phyloP scores from a whole-genome alignment of 1,140 invertebrate genomes.

The Spodoptera litura region DNA sequence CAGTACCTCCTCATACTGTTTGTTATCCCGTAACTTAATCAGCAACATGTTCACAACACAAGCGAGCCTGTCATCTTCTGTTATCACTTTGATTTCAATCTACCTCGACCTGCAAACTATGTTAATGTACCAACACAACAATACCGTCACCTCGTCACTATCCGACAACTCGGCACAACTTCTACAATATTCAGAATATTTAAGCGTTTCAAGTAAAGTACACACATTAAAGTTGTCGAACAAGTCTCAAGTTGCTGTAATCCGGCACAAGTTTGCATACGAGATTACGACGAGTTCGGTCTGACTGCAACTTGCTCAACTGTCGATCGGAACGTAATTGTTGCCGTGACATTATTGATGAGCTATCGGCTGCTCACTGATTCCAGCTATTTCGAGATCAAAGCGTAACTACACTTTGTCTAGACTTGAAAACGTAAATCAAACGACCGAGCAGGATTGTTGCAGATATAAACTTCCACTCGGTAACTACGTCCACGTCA shows the following conservation, averaged over 20 bases:
- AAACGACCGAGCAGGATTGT: background rate
- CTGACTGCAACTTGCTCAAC: slow-evolving; percentile 18
- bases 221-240: slow-evolving; percentile 31
- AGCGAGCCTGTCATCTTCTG: no score
- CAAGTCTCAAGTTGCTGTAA: slow-evolving; percentile 15
- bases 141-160: slow-evolving; percentile 16
- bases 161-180: slow-evolving; percentile 11
- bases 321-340: background rate
- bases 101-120: background rate
- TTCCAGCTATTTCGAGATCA: background rate
- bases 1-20: no score
- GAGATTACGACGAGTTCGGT: slow-evolving; percentile 25
- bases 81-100: no score
- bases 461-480: no score
- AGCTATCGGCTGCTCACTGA: background rate
- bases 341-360: background rate
- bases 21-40: no score
- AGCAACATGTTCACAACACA: no score
- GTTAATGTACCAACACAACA: slow-evolving; percentile 22
- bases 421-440: background rate
- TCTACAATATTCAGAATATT: slow-evolving; percentile 36
- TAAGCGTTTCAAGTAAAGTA: slow-evolving; percentile 24
- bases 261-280: slow-evolving; percentile 17
- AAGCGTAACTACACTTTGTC: background rate
- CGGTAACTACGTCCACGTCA: no score